Evolutionary conservation across 2,888 invertebrate genomes (phyloP).

Genomic region (Zygogramma bicolorata): DNA sequence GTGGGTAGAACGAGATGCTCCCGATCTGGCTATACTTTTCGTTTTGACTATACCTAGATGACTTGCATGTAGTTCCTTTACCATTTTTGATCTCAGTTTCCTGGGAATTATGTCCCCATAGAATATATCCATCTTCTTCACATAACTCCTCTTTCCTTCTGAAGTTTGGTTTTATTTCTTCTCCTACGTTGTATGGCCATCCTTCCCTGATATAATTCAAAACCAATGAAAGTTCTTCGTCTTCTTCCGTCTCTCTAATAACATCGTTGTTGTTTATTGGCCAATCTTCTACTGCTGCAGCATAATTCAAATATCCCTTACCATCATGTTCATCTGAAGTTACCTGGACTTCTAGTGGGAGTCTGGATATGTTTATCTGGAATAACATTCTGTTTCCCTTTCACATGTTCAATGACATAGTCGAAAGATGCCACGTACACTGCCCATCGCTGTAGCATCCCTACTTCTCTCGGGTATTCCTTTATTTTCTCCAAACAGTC

Average conservation of each 20-base stretch:
- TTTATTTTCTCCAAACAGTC: constrained; percentile 45
- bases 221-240: neutral
- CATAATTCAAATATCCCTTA: too few relatives aligned
- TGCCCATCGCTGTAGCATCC: constrained; percentile 3
- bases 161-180: neutral
- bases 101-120: neutral
- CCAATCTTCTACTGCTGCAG: too few relatives aligned
- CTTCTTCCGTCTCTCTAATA: neutral
- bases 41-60: neutral
- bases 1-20: too few relatives aligned
- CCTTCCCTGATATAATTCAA: neutral
- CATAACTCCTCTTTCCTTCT: neutral
- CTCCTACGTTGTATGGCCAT: too few relatives aligned
- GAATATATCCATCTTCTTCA: neutral
- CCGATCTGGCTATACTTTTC: neutral
- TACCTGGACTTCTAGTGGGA: neutral
- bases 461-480: neutral
- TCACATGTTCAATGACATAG: neutral
- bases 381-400: neutral
- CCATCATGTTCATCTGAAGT: neutral
- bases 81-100: neutral
- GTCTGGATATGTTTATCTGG: neutral
- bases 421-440: neutral
- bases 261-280: neutral
- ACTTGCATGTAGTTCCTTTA: neutral